Percentiles rank a stretch among this genome's conserved stretches.
Conservation (phyloP, 2,113 vertebrate genomes). For the Gambusia affinis region DNA sequence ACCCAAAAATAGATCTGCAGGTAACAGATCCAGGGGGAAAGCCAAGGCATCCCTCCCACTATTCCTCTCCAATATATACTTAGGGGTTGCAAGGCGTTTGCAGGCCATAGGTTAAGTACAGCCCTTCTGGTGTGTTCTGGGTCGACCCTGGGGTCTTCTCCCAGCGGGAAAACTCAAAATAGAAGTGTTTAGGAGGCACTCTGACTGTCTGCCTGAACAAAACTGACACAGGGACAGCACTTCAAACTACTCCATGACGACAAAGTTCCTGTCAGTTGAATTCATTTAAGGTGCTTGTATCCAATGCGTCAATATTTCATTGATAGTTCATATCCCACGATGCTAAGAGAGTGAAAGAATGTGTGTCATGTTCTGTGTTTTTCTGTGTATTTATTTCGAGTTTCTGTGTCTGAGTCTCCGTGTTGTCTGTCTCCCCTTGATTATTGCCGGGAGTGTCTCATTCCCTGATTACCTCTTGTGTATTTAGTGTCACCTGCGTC, state of each 20-base stretch:
- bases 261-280: background rate
- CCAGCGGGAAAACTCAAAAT: background rate
- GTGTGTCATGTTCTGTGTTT: too few species aligned
- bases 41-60: background rate
- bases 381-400: too few species aligned
- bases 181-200: background rate
- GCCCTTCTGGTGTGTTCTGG: background rate
- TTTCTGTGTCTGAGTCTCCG: too few species aligned
- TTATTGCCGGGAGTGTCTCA: too few species aligned
- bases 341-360: too few species aligned
- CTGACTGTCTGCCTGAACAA: background rate
- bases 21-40: background rate
- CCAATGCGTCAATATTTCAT: background rate
- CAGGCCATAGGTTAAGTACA: background rate
- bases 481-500: too few species aligned
- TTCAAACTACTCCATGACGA: too few species aligned
- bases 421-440: too few species aligned
- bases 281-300: background rate
- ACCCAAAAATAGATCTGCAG: background rate
- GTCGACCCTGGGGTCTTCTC: background rate
- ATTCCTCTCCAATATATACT: background rate
- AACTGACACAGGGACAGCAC: too few species aligned
- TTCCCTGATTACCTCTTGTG: too few species aligned
- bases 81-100: background rate
- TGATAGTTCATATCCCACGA: too few species aligned